Conservation (phyloP, 2,888 invertebrate genomes). For the Campoletis raptor region DNA sequence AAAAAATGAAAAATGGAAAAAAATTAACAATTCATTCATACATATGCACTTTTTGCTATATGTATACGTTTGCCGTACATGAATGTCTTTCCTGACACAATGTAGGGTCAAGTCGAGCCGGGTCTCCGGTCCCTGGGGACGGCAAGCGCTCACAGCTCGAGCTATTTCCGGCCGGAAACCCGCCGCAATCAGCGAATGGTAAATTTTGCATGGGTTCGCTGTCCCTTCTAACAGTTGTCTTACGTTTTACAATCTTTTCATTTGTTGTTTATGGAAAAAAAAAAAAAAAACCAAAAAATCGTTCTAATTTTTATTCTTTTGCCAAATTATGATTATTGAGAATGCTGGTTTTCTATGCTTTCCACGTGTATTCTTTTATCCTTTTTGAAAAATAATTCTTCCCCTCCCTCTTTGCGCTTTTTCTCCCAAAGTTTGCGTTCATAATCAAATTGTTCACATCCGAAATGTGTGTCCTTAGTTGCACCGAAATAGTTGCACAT, state of each 20-base stretch:
- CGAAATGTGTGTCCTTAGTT: background rate
- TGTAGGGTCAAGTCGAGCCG: slow-evolving; percentile 85
- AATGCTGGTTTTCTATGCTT: slow-evolving; percentile 29
- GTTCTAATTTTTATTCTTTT: background rate
- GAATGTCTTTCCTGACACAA: slow-evolving; percentile 83
- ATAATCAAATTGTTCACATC: background rate
- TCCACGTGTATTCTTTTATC: background rate
- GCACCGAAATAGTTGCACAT: background rate
- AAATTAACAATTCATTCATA: slow-evolving; percentile 32
- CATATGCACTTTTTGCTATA: slow-evolving; percentile 68
- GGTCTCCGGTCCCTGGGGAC: slow-evolving; percentile 90
- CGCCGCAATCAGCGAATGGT: slow-evolving; percentile 93
- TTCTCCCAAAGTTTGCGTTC: background rate
- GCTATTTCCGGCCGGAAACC: slow-evolving; percentile 88
- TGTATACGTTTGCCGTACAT: slow-evolving; percentile 80
- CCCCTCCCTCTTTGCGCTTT: background rate
- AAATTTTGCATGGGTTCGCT: slow-evolving; percentile 85
- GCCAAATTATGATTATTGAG: background rate
- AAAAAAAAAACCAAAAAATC: background rate
- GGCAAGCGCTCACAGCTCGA: slow-evolving; percentile 91
- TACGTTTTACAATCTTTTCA: slow-evolving; percentile 7
- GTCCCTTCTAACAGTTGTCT: background rate
- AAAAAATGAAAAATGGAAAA: background rate
- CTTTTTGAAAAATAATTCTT: background rate
- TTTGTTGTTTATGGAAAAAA: background rate